These are phyloP conservation scores for Psilopsiagon aurifrons DNA, from an alignment of 2,113 vertebrate species.

Conservation along the genomic window DNA sequence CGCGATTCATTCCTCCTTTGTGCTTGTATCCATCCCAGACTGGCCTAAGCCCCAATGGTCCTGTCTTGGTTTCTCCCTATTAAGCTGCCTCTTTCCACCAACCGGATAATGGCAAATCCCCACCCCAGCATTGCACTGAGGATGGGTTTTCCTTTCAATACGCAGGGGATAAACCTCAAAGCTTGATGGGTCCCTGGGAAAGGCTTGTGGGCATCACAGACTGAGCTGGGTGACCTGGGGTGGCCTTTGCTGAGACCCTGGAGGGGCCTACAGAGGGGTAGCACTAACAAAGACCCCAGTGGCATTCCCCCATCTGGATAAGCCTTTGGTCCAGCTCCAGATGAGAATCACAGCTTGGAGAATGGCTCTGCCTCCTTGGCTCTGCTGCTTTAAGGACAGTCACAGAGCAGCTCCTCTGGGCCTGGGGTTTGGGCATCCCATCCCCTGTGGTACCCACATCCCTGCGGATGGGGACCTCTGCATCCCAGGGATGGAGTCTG, in stretches of 20 bases:
- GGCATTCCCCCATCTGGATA: not conserved
- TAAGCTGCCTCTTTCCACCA: not conserved
- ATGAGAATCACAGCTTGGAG: not conserved
- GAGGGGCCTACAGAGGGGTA: not conserved
- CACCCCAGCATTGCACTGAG: fast-evolving
- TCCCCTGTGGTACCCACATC: not conserved
- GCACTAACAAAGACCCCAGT: not conserved
- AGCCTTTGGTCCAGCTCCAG: fast-evolving
- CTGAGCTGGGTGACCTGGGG: not conserved
- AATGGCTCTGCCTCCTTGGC: not conserved
- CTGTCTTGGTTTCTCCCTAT: not conserved
- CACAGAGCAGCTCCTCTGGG: not conserved
- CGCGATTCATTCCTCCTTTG: fast-evolving
- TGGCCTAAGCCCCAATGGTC: not conserved
- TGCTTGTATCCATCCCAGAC: not conserved
- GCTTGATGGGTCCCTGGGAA: not conserved
- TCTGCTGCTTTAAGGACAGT: not conserved
- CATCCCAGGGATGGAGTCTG: fast-evolving
- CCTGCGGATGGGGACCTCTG: not conserved
- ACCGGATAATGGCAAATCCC: not conserved
- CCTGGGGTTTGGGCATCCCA: not conserved
- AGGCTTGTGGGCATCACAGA: not conserved
- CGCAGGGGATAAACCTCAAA: not conserved
- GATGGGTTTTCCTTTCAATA: too few species aligned
- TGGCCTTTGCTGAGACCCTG: not conserved